Evolutionary conservation across 2,113 vertebrate genomes (phyloP).

Genomic region (Sinocyclocheilus maitianheensis): DNA sequence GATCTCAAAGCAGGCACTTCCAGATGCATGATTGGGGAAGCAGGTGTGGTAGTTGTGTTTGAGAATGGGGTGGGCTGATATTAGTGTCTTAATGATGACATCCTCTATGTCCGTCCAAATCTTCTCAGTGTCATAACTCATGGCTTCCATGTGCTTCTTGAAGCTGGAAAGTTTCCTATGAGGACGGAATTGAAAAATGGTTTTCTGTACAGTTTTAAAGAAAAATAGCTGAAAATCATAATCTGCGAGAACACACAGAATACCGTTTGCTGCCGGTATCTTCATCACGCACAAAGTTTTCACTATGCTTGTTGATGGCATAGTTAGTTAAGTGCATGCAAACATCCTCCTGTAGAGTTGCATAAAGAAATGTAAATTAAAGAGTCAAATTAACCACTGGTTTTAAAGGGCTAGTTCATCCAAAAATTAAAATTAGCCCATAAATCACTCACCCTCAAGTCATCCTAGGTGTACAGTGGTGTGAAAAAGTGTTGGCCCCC

Average conservation of each 20-base stretch:
- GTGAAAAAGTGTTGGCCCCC: too few relatives aligned
- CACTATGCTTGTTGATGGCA: conserved; percentile 87
- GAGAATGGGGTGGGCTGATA: conserved; percentile 76
- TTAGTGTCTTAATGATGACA: conserved; percentile 77
- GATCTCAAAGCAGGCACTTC: conserved; percentile 81
- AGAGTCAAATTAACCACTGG: neutral
- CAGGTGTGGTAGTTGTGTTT: conserved; percentile 80
- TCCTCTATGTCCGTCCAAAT: conserved; percentile 80
- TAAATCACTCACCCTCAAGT: too few relatives aligned
- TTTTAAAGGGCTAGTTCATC: neutral
- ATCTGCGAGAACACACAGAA: conserved; percentile 15
- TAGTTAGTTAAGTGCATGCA: conserved; percentile 92
- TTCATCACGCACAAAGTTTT: conserved; percentile 80
- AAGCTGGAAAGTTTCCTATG: conserved; percentile 79
- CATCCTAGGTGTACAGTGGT: too few relatives aligned
- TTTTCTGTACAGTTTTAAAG: neutral
- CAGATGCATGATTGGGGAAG: conserved; percentile 75
- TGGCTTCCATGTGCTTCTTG: conserved; percentile 69
- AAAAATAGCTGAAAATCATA: neutral
- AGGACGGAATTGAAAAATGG: neutral
- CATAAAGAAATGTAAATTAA: neutral
- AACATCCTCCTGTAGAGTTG: conserved; percentile 73
- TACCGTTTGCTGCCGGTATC: conserved; percentile 81
- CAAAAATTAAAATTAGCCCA: too few relatives aligned
- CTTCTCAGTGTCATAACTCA: conserved; percentile 67